Percentiles rank a stretch among this genome's conserved stretches.
These are phyloP conservation scores for Palythoa heliodiscus DNA, from an alignment of 92 coral and sea anemone species.

Conservation along the genomic window DNA sequence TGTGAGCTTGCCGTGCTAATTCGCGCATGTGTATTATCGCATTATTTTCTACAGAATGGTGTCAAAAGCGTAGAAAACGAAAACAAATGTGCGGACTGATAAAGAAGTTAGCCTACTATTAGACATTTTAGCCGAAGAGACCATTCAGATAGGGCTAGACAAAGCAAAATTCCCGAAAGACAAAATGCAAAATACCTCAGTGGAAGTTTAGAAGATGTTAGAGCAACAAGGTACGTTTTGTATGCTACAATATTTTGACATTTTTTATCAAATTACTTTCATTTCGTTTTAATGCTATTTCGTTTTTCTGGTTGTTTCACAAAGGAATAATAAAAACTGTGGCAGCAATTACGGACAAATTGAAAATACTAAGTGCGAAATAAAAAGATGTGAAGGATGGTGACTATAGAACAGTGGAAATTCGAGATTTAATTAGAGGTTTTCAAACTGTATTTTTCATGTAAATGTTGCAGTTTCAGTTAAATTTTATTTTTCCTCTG, in stretches of 20 bases:
- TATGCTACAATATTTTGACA: slow-evolving; percentile 30
- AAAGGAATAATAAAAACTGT: slow-evolving; percentile 38
- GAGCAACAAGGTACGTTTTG: slow-evolving; percentile 44
- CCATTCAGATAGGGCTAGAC: slow-evolving; percentile 39
- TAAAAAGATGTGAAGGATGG: slow-evolving; percentile 48
- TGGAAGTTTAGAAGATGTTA: slow-evolving; percentile 32
- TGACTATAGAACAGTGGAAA: no score
- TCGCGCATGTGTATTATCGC: no score
- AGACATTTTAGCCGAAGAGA: neutral
- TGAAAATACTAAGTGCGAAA: slow-evolving; percentile 42
- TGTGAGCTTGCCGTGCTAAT: no score
- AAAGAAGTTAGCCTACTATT: neutral
- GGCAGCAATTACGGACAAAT: slow-evolving; percentile 38
- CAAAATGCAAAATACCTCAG: slow-evolving; percentile 8
- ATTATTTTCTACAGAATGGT: no score
- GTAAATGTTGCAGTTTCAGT: slow-evolving; percentile 30
- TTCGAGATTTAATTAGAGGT: slow-evolving; percentile 36
- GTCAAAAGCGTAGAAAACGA: neutral
- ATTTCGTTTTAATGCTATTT: no score
- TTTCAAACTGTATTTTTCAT: slow-evolving; percentile 32
- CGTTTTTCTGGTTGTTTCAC: slow-evolving; percentile 41
- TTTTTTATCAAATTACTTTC: slow-evolving; percentile 31
- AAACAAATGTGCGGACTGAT: neutral
- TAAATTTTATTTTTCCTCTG: slow-evolving; percentile 21
- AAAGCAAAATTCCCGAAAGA: slow-evolving; percentile 47